These are phyloP conservation scores for Scophthalmus maximus DNA, from an alignment of 2,113 vertebrate species.

Conservation along the genomic window DNA sequence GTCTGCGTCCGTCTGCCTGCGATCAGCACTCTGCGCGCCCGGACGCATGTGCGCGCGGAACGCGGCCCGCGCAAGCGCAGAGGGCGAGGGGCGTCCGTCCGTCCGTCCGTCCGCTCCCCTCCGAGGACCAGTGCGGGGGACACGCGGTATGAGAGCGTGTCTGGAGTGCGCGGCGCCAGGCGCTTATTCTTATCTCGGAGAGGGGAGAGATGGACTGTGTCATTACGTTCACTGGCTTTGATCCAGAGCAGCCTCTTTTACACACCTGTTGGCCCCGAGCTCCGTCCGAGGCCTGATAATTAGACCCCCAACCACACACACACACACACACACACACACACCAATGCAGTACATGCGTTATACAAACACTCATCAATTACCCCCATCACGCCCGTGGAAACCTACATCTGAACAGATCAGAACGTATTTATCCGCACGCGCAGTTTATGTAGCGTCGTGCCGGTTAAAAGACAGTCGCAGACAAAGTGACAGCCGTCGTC, in stretches of 20 bases:
- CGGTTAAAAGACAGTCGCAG: constrained; percentile 33
- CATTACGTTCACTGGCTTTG: constrained; percentile 82
- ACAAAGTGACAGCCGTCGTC: constrained; percentile 53
- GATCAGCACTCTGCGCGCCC: constrained; percentile 10
- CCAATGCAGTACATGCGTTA: not conserved
- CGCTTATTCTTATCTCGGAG: constrained; percentile 61
- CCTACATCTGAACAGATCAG: not conserved
- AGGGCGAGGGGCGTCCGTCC: not conserved
- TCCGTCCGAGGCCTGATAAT: constrained; percentile 76
- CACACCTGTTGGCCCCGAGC: constrained; percentile 79
- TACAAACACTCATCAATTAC: constrained; percentile 10
- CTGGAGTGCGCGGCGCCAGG: constrained; percentile 44
- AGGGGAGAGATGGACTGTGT: constrained; percentile 60
- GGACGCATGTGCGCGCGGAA: not conserved
- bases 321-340: not conserved
- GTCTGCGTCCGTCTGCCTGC: constrained; percentile 44
- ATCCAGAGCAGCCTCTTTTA: constrained; percentile 74
- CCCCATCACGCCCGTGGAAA: not conserved
- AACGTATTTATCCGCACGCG: not conserved
- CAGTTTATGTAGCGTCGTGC: constrained; percentile 2
- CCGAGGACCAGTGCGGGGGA: constrained; percentile 18
- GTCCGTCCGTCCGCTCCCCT: constrained; percentile 30
- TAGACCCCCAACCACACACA: constrained; percentile 58
- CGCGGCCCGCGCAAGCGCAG: constrained; percentile 20
- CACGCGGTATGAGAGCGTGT: constrained; percentile 54